A percentile compares a stretch with the other conserved stretches of the same genome.
phyloP scores from a whole-genome alignment of 2,113 vertebrate species.

The Leiothrix lutea region DNA sequence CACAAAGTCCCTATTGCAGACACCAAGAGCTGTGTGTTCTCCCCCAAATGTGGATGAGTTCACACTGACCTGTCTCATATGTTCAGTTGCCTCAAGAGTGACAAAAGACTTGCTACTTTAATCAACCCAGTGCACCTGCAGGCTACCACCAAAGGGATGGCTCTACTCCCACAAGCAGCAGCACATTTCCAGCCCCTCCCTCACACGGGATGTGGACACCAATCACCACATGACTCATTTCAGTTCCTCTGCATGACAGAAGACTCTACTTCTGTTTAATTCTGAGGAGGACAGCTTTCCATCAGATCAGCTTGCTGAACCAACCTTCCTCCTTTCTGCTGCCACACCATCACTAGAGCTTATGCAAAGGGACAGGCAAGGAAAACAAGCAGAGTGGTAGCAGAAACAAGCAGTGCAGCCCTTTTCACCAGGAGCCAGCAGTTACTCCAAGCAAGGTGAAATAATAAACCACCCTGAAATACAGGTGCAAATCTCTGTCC shows the following conservation, averaged over 20 bases:
- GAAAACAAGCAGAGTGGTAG: neutral
- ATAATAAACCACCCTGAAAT: neutral
- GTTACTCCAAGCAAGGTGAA: neutral
- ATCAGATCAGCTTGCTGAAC: neutral
- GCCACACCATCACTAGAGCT: neutral
- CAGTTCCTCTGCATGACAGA: neutral
- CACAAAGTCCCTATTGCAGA: neutral
- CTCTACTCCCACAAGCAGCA: neutral
- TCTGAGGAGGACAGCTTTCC: neutral
- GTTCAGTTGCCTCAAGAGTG: neutral
- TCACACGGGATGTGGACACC: accelerated
- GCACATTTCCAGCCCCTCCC: neutral
- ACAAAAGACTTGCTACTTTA: neutral
- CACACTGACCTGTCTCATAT: neutral
- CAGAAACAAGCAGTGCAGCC: neutral
- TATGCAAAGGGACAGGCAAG: neutral
- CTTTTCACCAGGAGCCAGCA: neutral
- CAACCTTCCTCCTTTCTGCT: neutral
- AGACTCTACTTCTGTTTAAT: neutral
- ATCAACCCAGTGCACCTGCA: neutral
- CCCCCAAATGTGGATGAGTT: neutral
- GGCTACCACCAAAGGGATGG: neutral
- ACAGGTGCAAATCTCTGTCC: neutral
- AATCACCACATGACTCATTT: neutral
- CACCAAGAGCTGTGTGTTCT: neutral